phyloP scores from a whole-genome alignment of 37 sponge, comb jelly and placozoan species.

The Mnemiopsis leidyi region DNA sequence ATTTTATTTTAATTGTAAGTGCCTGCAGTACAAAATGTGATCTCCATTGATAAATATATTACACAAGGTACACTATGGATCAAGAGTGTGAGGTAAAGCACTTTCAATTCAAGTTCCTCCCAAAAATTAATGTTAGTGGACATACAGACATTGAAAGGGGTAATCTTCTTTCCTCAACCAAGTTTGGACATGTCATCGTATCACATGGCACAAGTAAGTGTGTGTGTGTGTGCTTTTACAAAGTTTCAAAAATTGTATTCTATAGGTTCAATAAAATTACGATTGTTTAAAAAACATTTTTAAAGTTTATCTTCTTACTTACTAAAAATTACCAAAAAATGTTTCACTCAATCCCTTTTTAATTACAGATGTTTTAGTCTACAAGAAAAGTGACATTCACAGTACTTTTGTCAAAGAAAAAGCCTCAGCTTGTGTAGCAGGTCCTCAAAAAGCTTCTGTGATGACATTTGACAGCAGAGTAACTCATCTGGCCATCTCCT shows the following conservation, averaged over 20 bases:
- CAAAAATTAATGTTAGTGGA: background rate
- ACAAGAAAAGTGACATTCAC: slow-evolving; percentile 28
- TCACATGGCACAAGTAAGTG: background rate
- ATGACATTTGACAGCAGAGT: background rate
- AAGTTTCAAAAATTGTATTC: too few relatives aligned
- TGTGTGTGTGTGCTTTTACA: too few relatives aligned
- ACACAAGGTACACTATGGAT: slow-evolving; percentile 37
- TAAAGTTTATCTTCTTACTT: too few relatives aligned
- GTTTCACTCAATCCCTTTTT: too few relatives aligned
- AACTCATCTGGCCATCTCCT: background rate
- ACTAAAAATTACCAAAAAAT: too few relatives aligned
- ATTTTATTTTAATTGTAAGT: too few relatives aligned
- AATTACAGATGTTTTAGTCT: slow-evolving; percentile 13
- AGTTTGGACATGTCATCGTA: slow-evolving; percentile 31
- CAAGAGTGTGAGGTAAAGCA: slow-evolving; percentile 50
- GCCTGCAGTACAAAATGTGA: too few relatives aligned
- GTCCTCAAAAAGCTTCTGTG: background rate
- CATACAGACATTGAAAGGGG: background rate
- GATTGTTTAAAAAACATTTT: too few relatives aligned
- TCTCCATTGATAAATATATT: too few relatives aligned
- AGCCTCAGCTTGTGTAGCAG: background rate
- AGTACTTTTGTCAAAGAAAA: background rate
- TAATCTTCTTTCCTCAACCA: background rate
- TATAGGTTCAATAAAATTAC: too few relatives aligned
- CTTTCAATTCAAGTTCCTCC: slow-evolving; percentile 47